phyloP scores from a whole-genome alignment of 2,797 vertebrate genomes.

The Spondyliosoma cantharus region DNA sequence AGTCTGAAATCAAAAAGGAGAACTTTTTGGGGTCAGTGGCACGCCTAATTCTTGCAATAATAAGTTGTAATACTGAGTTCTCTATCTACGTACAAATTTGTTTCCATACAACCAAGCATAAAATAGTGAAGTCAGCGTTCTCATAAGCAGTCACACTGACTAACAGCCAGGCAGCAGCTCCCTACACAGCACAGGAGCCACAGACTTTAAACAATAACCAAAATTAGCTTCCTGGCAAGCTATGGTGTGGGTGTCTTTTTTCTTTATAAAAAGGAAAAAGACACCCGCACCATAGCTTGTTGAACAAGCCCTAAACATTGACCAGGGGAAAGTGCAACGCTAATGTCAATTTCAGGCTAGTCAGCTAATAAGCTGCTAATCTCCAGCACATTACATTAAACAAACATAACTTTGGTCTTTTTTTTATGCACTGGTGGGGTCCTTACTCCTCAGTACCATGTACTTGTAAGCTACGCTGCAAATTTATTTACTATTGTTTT shows the following conservation, averaged over 20 bases:
- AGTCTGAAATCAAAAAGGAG: no score
- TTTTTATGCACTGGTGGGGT: background rate
- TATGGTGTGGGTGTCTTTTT: no score
- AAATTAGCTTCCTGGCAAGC: no score
- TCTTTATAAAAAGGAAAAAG: no score
- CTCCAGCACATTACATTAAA: background rate
- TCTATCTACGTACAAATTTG: no score
- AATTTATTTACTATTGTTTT: background rate
- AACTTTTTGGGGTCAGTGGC: no score
- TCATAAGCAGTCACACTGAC: background rate
- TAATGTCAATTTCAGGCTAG: background rate
- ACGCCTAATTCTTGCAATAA: no score
- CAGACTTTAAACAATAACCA: no score
- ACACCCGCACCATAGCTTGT: background rate
- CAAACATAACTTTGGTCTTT: background rate
- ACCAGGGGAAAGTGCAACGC: background rate
- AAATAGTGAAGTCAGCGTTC: no score
- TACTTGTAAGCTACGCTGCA: background rate
- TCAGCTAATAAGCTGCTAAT: background rate
- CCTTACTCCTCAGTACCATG: background rate
- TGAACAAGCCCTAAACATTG: background rate
- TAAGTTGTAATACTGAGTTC: no score
- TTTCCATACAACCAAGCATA: background rate
- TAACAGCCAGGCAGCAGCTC: background rate
- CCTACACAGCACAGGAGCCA: background rate